Percentiles rank a stretch among this genome's conserved stretches.
These are phyloP conservation scores for Tragelaphus buxtoni DNA, from an alignment of 2,113 vertebrate species.

Conservation along the genomic window DNA sequence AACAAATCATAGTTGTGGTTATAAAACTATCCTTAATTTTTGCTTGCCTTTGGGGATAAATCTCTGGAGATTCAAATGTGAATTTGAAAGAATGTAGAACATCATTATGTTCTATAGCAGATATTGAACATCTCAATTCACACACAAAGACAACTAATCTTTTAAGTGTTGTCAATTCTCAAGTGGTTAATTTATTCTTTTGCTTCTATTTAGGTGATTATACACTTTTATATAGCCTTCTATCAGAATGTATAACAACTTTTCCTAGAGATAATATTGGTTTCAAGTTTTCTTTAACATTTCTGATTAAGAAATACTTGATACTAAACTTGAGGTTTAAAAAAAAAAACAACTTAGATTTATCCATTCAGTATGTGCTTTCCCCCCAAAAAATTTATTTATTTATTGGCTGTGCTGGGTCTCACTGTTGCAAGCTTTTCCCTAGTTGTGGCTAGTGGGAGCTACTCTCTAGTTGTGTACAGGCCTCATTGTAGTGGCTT, in stretches of 20 bases:
- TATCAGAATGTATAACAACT: neutral
- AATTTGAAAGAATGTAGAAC: neutral
- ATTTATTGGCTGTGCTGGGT: neutral
- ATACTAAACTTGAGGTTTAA: neutral
- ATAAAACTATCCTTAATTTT: neutral
- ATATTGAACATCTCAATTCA: neutral
- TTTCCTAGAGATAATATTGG: neutral
- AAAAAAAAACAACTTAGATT: neutral
- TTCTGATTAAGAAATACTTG: neutral
- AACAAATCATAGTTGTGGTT: neutral
- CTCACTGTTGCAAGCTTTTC: neutral
- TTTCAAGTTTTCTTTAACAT: neutral
- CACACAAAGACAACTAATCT: neutral
- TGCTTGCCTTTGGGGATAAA: neutral
- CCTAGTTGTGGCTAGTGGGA: neutral
- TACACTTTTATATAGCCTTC: neutral
- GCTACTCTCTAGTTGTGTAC: neutral
- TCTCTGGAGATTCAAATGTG: neutral
- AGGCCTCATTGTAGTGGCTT: neutral
- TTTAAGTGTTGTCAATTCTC: neutral
- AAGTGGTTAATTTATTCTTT: neutral
- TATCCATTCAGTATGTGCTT: neutral
- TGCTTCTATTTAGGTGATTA: neutral
- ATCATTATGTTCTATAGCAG: neutral
- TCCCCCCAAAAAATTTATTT: fast-evolving